Evolutionary conservation across 2,888 invertebrate species (phyloP).

Genomic region (Allacma fusca): DNA sequence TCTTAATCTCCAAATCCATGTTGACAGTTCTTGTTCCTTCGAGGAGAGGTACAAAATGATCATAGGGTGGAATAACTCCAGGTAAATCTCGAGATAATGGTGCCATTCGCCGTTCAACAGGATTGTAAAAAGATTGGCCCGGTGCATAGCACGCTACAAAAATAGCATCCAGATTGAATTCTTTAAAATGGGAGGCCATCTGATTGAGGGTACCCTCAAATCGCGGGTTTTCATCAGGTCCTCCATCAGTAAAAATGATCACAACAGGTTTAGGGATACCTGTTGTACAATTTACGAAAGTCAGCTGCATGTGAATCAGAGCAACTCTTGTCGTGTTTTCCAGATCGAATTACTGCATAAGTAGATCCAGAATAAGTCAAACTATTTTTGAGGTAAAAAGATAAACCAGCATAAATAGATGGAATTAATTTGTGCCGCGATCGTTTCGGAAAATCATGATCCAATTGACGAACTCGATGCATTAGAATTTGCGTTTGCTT

Average conservation of each 20-base stretch:
- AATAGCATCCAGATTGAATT: constrained; percentile 35
- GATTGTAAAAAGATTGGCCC: constrained; percentile 40
- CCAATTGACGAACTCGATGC: constrained; percentile 61
- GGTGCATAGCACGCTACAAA: constrained; percentile 38
- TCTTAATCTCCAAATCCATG: not conserved
- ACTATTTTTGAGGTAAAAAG: not conserved
- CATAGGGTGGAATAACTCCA: constrained; percentile 47
- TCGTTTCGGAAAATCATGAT: constrained; percentile 63
- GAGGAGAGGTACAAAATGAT: not conserved
- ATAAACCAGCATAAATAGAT: constrained; percentile 62
- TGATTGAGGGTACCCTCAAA: constrained; percentile 57
- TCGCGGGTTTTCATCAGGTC: constrained; percentile 54
- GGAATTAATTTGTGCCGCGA: constrained; percentile 62
- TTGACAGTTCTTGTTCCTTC: not conserved
- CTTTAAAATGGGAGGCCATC: constrained; percentile 40
- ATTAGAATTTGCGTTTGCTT: constrained; percentile 63
- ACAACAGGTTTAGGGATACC: constrained; percentile 62
- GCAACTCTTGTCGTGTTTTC: constrained; percentile 59
- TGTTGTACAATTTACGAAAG: constrained; percentile 45
- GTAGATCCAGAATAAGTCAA: constrained; percentile 65
- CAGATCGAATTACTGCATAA: constrained; percentile 63
- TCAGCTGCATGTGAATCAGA: constrained; percentile 61
- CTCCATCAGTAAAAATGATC: constrained; percentile 61
- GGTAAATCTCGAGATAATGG: constrained; percentile 55
- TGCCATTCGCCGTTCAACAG: constrained; percentile 42